Evolutionary conservation across 2,888 invertebrate species (phyloP).

Genomic region (Cataglyphis cursor): DNA sequence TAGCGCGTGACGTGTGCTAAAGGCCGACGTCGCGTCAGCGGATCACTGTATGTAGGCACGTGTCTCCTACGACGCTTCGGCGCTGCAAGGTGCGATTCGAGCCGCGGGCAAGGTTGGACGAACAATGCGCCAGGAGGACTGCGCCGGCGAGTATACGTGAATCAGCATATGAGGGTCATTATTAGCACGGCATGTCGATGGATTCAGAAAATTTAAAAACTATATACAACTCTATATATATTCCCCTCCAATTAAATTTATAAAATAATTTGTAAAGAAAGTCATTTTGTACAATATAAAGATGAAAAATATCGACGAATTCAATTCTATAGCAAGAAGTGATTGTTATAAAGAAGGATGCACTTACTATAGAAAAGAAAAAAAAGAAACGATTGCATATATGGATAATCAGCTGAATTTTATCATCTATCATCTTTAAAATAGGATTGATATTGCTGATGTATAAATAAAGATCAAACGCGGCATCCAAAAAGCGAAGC

Average conservation of each 20-base stretch:
- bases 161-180: not conserved
- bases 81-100: constrained; percentile 25
- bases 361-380: not conserved
- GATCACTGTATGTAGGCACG: constrained; percentile 12
- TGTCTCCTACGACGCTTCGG: constrained; percentile 27
- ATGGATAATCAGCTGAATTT: not conserved
- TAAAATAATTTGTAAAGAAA: not conserved
- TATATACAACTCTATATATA: not conserved
- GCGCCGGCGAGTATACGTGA: constrained; percentile 3
- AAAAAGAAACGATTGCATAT: not conserved
- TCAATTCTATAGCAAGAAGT: not conserved
- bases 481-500: not conserved
- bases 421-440: constrained; percentile 1
- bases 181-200: not conserved
- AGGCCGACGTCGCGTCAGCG: constrained; percentile 14
- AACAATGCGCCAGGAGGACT: not conserved
- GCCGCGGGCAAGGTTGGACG: constrained; percentile 46
- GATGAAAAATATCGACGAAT: not conserved
- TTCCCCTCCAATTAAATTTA: not conserved
- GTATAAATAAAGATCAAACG: constrained; percentile 34
- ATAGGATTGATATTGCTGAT: constrained; percentile 21
- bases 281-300: not conserved
- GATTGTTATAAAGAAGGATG: not conserved
- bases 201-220: not conserved
- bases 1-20: constrained; percentile 37